phyloP scores from a whole-genome alignment of 2,888 invertebrate genomes.

The Lepas anatifera region DNA sequence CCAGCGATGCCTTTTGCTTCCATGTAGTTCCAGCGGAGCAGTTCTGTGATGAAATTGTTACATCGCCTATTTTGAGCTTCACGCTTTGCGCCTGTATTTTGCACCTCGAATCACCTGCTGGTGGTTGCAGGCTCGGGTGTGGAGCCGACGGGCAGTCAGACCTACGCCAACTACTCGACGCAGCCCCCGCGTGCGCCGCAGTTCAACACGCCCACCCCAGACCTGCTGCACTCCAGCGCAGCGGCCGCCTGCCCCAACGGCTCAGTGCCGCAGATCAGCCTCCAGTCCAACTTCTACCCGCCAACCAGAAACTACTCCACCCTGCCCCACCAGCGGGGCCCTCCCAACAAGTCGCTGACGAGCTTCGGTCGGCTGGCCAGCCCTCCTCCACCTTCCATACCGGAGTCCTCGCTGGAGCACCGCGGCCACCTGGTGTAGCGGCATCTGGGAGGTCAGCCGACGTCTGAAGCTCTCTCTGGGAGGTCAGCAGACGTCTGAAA shows the following conservation, averaged over 20 bases:
- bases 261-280: neutral
- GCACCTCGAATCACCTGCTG: too few relatives aligned
- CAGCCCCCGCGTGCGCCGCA: conserved; percentile 75
- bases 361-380: conserved; percentile 4
- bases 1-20: too few relatives aligned
- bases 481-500: too few relatives aligned
- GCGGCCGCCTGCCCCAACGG: conserved; percentile 54
- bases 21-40: too few relatives aligned
- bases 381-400: neutral
- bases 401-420: neutral
- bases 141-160: neutral
- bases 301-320: neutral
- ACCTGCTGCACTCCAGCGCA: conserved; percentile 61
- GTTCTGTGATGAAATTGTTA: too few relatives aligned
- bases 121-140: neutral
- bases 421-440: conserved; percentile 3
- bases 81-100: too few relatives aligned
- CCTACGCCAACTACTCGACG: conserved; percentile 27
- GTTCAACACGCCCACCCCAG: conserved; percentile 66
- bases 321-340: neutral
- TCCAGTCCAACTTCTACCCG: neutral
- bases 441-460: too few relatives aligned
- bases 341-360: neutral
- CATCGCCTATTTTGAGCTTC: too few relatives aligned
- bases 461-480: too few relatives aligned